These are phyloP conservation scores for Drosophila antonietae DNA, from an alignment of 2,888 invertebrate genomes.

Conservation along the genomic window DNA sequence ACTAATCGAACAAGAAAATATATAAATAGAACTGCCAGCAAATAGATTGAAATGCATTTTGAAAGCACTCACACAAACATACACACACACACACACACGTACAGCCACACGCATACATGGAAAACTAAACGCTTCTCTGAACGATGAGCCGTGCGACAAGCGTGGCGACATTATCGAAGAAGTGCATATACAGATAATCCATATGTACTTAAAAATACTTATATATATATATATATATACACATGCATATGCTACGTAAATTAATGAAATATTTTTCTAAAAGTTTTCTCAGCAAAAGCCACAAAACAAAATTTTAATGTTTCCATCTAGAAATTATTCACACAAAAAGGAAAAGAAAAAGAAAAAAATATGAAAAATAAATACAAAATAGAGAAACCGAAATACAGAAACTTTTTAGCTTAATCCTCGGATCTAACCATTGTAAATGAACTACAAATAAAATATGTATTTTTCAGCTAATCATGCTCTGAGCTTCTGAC, in stretches of 20 bases:
- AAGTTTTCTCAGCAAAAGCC: conserved; percentile 58
- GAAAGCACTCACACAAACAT: conserved; percentile 23
- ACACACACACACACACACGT: not conserved
- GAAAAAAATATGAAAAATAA: too few relatives aligned
- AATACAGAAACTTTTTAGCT: conserved; percentile 48
- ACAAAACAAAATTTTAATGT: conserved; percentile 61
- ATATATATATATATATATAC: conserved; percentile 36
- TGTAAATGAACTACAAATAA: conserved; percentile 50
- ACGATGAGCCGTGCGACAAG: conserved; percentile 37
- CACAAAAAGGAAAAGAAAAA: not conserved
- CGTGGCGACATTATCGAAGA: conserved; percentile 35
- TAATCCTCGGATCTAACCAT: conserved; percentile 42
- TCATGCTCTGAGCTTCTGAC: conserved; percentile 76
- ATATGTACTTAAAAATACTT: conserved; percentile 26
- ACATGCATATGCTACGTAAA: conserved; percentile 36
- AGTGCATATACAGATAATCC: conserved; percentile 28
- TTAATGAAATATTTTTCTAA: conserved; percentile 72
- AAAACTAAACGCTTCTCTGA: conserved; percentile 74
- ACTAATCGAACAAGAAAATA: conserved; percentile 13
- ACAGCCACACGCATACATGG: conserved; percentile 43
- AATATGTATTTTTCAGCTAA: conserved; percentile 67
- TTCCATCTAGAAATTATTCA: conserved; percentile 55
- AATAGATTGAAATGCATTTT: conserved; percentile 40
- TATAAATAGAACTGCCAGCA: conserved; percentile 39
- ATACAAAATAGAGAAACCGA: not conserved